These are phyloP conservation scores for Microctenopoma lineatum DNA, from an alignment of 2,797 vertebrate species.

Conservation along the genomic window DNA sequence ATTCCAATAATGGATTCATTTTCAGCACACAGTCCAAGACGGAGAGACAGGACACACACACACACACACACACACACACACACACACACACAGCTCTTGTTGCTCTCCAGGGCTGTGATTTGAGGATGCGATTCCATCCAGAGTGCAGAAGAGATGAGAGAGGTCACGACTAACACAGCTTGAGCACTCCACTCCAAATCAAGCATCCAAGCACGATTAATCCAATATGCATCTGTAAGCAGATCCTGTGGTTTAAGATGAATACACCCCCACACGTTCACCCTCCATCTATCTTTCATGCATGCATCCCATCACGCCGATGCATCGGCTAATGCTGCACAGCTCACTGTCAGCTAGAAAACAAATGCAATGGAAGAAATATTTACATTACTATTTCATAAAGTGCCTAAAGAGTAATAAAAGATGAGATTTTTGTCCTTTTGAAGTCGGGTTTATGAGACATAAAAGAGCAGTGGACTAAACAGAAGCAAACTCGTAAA, in stretches of 20 bases:
- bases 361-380: slow-evolving; percentile 39
- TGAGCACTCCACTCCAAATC: slow-evolving; percentile 59
- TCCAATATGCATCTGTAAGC: slow-evolving; percentile 64
- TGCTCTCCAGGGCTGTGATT: slow-evolving; percentile 64
- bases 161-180: slow-evolving; percentile 62
- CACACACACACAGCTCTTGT: slow-evolving; percentile 43
- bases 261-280: slow-evolving; percentile 60
- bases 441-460: slow-evolving; percentile 47
- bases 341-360: slow-evolving; percentile 27
- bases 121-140: slow-evolving; percentile 49
- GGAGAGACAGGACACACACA: slow-evolving; percentile 36
- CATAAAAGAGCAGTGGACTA: slow-evolving; percentile 52
- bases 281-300: slow-evolving; percentile 48
- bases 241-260: slow-evolving; percentile 52
- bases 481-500: slow-evolving; percentile 41
- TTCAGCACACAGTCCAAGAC: slow-evolving; percentile 46
- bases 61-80: slow-evolving; percentile 20
- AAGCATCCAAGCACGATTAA: slow-evolving; percentile 61
- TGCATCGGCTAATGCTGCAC: slow-evolving; percentile 41
- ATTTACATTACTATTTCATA: slow-evolving; percentile 29
- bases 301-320: slow-evolving; percentile 37
- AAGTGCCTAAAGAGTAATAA: slow-evolving; percentile 27
- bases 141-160: slow-evolving; percentile 56
- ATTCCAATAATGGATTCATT: slow-evolving; percentile 69
- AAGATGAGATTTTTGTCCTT: slow-evolving; percentile 30